phyloP scores from a whole-genome alignment of 2,797 vertebrate species.

The Gadopsis bispinosus region DNA sequence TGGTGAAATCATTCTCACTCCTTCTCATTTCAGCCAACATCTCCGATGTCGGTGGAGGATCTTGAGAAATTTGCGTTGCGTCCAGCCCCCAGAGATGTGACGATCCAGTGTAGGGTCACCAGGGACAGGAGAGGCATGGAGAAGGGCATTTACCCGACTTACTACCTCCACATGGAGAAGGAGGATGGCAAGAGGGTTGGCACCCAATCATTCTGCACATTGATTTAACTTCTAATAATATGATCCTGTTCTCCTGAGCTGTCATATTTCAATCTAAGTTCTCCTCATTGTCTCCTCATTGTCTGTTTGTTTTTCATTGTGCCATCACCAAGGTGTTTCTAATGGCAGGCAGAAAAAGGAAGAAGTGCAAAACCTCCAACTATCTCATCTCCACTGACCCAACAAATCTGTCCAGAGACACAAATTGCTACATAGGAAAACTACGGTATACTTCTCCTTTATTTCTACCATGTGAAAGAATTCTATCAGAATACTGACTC shows the following conservation, averaged over 20 bases:
- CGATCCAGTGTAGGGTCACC: conserved; percentile 88
- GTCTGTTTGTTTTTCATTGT: not conserved
- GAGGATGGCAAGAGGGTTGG: conserved; percentile 87
- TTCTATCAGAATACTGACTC: not conserved
- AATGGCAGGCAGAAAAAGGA: conserved; percentile 92
- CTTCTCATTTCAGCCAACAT: conserved; percentile 58
- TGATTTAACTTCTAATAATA: not conserved
- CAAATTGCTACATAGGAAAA: conserved; percentile 90
- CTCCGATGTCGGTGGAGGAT: conserved; percentile 82
- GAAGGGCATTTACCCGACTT: conserved; percentile 91
- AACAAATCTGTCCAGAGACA: conserved; percentile 88
- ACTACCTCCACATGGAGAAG: conserved; percentile 92
- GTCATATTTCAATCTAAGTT: not conserved
- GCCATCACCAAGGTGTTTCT: conserved; percentile 86
- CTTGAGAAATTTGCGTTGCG: conserved; percentile 86
- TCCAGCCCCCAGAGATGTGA: conserved; percentile 82
- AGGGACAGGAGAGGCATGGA: conserved; percentile 90
- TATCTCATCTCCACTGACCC: conserved; percentile 92
- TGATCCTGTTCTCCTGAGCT: not conserved
- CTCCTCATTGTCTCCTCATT: not conserved
- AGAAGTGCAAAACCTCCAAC: conserved; percentile 92
- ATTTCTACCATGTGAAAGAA: not conserved
- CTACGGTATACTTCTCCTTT: conserved; percentile 82
- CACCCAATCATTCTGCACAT: too few relatives aligned
- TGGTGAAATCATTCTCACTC: not conserved